Base-by-base conservation (phyloP, 2,797 vertebrate genomes). In the Capromys pilorides region DNA sequence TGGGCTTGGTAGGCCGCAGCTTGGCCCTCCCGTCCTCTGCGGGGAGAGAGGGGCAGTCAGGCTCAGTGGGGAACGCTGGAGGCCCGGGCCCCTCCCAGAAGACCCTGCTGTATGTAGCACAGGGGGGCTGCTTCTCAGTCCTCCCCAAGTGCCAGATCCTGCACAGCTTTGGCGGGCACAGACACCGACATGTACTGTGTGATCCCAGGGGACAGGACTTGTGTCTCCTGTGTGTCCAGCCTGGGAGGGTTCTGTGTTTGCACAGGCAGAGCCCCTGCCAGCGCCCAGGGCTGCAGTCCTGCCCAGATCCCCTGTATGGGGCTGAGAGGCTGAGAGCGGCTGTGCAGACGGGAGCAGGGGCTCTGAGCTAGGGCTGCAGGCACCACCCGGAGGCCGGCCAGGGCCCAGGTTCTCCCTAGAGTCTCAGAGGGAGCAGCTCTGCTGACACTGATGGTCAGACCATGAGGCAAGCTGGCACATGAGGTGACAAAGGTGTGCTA, bases 11-110 rank as follows among this genome's bases (percentile, higher is more conserved):
- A 0, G 95, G 94, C 41, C 98, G 98, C 19, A 80, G 82, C 95
- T 96, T 98, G 7, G 66, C 97, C 94, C 97, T 97, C 87, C 97
- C 51, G 0, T 98, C 98, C n/a, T 98, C 98, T 98, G 97, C 1
- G 28, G 2, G 41, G 61, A 97, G 64, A 93, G 93, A 96, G 1
- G 24, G 13, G 0, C 0, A 0, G 51, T 93, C 39, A 71, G 86
- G 36, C 41, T 7, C 0, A 28, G 36, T 4, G n/a, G 67, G 67
- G 67, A 4, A 13, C 13, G 11, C 64, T 28, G 28, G 64, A 66
- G 11, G 31, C 28, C 28, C 64, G 16, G 33, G 66, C 2, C 33
- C n/a, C 33, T n/a, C 66, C 66, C 71, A 73, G 36, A 12, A 24
- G 69, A 36, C 36, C 66, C 66, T 19, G 66, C 66, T 33, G 45